These are phyloP conservation scores for Thymelicus lineola DNA, from an alignment of 2,888 invertebrate species.

Conservation along the genomic window DNA sequence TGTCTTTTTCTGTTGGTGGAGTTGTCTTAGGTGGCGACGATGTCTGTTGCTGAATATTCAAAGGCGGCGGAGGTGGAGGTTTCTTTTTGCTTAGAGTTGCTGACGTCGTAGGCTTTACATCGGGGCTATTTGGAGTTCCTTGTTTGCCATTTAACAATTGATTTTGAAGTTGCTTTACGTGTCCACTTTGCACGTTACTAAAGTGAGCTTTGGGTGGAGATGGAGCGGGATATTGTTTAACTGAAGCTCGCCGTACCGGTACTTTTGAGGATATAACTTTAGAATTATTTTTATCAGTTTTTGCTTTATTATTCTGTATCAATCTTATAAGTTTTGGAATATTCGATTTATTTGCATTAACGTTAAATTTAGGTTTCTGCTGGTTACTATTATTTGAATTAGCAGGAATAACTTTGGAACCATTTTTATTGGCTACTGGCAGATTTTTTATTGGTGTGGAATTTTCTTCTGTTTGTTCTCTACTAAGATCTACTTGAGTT, in stretches of 20 bases:
- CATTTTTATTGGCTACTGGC: not conserved
- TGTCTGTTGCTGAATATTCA: slow-evolving; percentile 53
- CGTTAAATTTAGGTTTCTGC: slow-evolving; percentile 32
- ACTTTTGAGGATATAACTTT: slow-evolving; percentile 74
- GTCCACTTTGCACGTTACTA: slow-evolving; percentile 76
- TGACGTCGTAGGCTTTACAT: slow-evolving; percentile 67
- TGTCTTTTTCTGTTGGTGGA: slow-evolving; percentile 65
- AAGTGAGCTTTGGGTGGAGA: slow-evolving; percentile 79
- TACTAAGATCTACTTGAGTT: not conserved
- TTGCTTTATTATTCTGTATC: slow-evolving; percentile 61
- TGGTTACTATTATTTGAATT: slow-evolving; percentile 10
- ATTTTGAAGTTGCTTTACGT: slow-evolving; percentile 78
- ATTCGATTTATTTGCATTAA: slow-evolving; percentile 61
- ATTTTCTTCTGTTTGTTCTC: not conserved
- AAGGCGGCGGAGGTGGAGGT: slow-evolving; percentile 68
- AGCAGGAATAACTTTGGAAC: not conserved
- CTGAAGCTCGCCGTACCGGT: slow-evolving; percentile 68
- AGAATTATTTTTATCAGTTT: slow-evolving; percentile 64
- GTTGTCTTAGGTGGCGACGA: slow-evolving; percentile 50
- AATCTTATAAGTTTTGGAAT: slow-evolving; percentile 74
- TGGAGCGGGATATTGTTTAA: slow-evolving; percentile 74
- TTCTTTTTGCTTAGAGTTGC: slow-evolving; percentile 66
- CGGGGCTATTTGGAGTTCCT: slow-evolving; percentile 49
- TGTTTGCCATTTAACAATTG: slow-evolving; percentile 69
- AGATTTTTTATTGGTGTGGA: slow-evolving; percentile 2